Percentiles rank a stretch among this genome's conserved stretches.
These are phyloP conservation scores for Fulmarus glacialis DNA, from an alignment of 2,113 vertebrate genomes.

Conservation along the genomic window DNA sequence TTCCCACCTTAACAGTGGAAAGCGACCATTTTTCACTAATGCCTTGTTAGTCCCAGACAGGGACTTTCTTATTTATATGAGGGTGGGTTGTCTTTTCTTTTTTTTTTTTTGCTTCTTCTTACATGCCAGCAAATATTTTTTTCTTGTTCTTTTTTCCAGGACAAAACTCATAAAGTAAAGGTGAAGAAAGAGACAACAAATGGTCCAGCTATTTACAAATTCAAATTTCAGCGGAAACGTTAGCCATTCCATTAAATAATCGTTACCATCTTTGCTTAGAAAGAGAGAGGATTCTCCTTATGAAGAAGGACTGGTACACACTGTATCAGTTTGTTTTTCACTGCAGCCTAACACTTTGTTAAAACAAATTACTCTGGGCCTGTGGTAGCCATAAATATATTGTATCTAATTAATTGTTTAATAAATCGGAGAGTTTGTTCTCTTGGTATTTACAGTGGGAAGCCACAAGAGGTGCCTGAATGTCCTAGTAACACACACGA, in stretches of 20 bases:
- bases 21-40: neutral
- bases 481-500: neutral
- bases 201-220: conserved; percentile 91
- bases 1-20: conserved; percentile 9
- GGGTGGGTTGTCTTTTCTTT: fast-evolving
- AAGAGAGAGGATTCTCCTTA: neutral
- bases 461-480: neutral
- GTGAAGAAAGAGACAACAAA: conserved; percentile 87
- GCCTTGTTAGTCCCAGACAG: neutral
- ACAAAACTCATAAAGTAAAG: conserved; percentile 90
- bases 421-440: conserved; percentile 32
- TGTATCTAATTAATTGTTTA: conserved; percentile 40
- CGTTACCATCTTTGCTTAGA: neutral
- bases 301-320: neutral
- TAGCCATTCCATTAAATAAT: conserved; percentile 42
- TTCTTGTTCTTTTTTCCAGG: conserved; percentile 72
- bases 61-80: neutral
- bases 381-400: neutral
- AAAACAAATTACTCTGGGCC: neutral
- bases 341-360: neutral
- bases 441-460: neutral
- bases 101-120: neutral
- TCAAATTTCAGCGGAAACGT: conserved; percentile 88
- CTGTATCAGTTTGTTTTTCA: neutral
- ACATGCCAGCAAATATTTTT: neutral